Evolutionary conservation across 2,797 vertebrate species (phyloP), one percentile per base, ranked within the genome.

Genomic region (Apogon talboti): DNA sequence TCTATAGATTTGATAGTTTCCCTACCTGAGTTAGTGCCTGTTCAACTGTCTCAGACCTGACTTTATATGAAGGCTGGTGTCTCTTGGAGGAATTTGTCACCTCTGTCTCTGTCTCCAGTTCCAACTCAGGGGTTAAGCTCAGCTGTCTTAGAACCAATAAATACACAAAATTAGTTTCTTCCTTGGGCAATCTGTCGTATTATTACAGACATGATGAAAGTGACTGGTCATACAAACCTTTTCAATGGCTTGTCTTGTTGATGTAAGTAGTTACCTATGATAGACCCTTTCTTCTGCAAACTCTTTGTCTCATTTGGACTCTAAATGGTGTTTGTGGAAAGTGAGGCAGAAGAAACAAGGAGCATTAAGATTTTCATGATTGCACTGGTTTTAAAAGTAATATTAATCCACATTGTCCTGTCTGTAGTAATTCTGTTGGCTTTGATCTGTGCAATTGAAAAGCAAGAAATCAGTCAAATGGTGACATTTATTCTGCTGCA

Each of bases 201-300:
- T 14, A 41, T 24, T 49, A 24, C 18, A 56, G 44, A 78, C 9
- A 66, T 51, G 7, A 52, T 35, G 19, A 33, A 75, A 44, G n/a
- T 48, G 3, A 42, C 52, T 38, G 21, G 37, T 58, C 18, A 76
- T 81, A 93, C 63, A 83, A 87, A 96, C 95, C 95, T 93, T 91
- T 90, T 91, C 59, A 89, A 18, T 0, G 83, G 82, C 82, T 90
- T 93, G 81, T 94, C 93, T 6, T 90, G 87, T 6, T 90, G 87
- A 75, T 80, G 88, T 62, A 95, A 78, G 90, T 91, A 93, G 86
- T 91, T 93, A 84, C 93, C 93, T 90, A 95, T 87, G 78, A 94
- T 44, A 90, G 94, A 95, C 53, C 92, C 94, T 84, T 89, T 93
- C 94, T 94, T 96, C 94, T 90, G 71, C 79, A 91, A 85, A 72